Conservation (phyloP, 2,797 vertebrate species). For the Pseudopleuronectes americanus region DNA sequence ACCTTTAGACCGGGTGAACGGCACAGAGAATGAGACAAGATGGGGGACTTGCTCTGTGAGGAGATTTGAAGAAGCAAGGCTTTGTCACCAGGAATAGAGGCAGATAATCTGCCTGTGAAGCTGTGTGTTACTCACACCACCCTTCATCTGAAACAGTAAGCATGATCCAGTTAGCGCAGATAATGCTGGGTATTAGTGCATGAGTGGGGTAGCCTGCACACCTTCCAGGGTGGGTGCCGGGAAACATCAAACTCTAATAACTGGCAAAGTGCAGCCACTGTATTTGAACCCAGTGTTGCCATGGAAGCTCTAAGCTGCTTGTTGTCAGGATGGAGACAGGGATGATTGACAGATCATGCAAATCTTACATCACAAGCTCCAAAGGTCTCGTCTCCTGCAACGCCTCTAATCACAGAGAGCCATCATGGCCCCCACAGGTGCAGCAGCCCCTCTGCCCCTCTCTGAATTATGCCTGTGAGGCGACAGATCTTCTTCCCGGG, state of each 20-base stretch:
- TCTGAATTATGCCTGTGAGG: constrained; percentile 63
- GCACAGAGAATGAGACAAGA: constrained; percentile 48
- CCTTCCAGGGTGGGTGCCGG: constrained; percentile 31
- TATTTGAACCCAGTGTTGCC: constrained; percentile 47
- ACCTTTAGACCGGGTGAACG: constrained; percentile 59
- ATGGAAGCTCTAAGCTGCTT: constrained; percentile 50
- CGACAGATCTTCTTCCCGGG: constrained; percentile 70
- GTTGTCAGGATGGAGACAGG: constrained; percentile 54
- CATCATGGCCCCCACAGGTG: constrained; percentile 75
- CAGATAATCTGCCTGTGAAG: constrained; percentile 68
- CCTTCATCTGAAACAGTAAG: constrained; percentile 64
- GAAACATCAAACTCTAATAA: constrained; percentile 31
- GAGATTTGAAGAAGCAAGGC: constrained; percentile 60
- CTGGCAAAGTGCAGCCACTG: not conserved
- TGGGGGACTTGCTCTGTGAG: constrained; percentile 43
- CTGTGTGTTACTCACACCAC: constrained; percentile 67
- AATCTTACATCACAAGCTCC: constrained; percentile 66
- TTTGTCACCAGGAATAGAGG: constrained; percentile 54
- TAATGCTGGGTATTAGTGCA: constrained; percentile 59
- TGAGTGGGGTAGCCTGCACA: constrained; percentile 42
- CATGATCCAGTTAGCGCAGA: constrained; percentile 74
- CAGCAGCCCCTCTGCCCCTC: constrained; percentile 50
- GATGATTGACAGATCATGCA: constrained; percentile 78
- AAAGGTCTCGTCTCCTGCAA: constrained; percentile 57
- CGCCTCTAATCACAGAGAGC: constrained; percentile 65